Conservation (phyloP, 1,140 invertebrate genomes). For the Penaeus indicus region DNA sequence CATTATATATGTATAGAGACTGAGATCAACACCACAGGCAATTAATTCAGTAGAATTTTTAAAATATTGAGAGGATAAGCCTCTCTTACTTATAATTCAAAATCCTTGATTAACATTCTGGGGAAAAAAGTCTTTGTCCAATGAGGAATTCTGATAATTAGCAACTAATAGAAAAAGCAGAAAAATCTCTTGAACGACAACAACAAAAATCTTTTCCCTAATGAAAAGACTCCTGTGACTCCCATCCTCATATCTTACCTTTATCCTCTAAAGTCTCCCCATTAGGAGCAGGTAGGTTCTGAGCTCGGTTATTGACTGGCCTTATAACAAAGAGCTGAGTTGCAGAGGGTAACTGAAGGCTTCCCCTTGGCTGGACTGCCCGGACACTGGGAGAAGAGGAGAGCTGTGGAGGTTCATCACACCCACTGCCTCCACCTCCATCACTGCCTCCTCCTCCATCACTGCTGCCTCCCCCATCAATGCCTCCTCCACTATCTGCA, state of each 20-base stretch:
- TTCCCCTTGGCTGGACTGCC: slow-evolving; percentile 58
- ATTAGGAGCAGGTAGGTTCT: slow-evolving; percentile 43
- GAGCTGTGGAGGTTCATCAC: slow-evolving; percentile 58
- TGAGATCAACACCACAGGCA: too few species aligned
- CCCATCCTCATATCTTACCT: slow-evolving; percentile 33
- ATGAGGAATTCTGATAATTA: too few species aligned
- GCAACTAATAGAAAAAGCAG: too few species aligned
- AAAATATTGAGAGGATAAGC: too few species aligned
- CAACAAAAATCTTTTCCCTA: too few species aligned
- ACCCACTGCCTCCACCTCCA: slow-evolving; percentile 28
- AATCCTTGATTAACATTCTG: too few species aligned
- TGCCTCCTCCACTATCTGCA: slow-evolving; percentile 31
- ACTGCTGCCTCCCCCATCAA: slow-evolving; percentile 28
- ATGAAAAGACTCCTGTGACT: too few species aligned
- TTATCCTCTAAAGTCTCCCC: slow-evolving; percentile 55
- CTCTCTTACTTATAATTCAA: too few species aligned
- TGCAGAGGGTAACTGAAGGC: slow-evolving; percentile 44
- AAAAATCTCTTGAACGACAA: too few species aligned
- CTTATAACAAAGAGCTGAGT: slow-evolving; percentile 59
- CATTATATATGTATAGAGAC: too few species aligned
- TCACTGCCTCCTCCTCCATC: slow-evolving; percentile 35
- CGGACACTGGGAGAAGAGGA: slow-evolving; percentile 55
- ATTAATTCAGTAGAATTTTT: not conserved
- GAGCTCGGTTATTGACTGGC: slow-evolving; percentile 61
- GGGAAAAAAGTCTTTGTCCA: too few species aligned